Percentiles rank a stretch among this genome's conserved stretches.
Evolutionary conservation across 1,140 invertebrate species (phyloP).

Genomic region (Rhyacophila brunnea): DNA sequence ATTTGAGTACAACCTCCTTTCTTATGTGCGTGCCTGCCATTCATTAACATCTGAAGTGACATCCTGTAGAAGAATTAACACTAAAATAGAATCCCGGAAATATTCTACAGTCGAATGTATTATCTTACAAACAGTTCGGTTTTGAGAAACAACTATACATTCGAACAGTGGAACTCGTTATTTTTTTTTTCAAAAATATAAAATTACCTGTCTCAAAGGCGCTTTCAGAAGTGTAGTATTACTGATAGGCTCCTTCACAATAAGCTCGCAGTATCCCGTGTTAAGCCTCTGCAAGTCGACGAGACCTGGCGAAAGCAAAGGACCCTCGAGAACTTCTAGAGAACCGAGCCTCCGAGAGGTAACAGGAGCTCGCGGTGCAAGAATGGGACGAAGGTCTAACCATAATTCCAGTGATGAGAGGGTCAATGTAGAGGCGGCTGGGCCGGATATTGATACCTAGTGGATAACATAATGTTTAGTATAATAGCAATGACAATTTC

Average conservation of each 20-base stretch:
- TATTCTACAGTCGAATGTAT: too few relatives aligned
- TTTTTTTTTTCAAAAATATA: too few relatives aligned
- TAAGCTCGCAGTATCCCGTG: constrained; percentile 59
- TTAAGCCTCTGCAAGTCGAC: constrained; percentile 61
- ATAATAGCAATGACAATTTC: too few relatives aligned
- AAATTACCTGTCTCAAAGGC: constrained; percentile 52
- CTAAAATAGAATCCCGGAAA: too few relatives aligned
- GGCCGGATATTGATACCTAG: constrained; percentile 21
- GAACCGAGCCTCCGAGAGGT: constrained; percentile 49
- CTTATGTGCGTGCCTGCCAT: too few relatives aligned
- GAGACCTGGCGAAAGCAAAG: constrained; percentile 57
- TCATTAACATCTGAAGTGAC: too few relatives aligned
- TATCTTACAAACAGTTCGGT: too few relatives aligned
- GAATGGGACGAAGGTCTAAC: constrained; percentile 63
- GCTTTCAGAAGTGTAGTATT: constrained; percentile 52
- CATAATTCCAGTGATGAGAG: constrained; percentile 51
- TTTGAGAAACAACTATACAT: too few relatives aligned
- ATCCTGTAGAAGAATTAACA: too few relatives aligned
- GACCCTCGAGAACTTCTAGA: constrained; percentile 68
- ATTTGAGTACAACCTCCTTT: too few relatives aligned
- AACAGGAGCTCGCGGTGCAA: constrained; percentile 64
- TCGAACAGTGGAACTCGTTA: too few relatives aligned
- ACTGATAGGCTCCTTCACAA: constrained; percentile 53
- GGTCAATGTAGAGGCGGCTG: constrained; percentile 6
- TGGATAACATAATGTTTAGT: too few relatives aligned